Conservation (phyloP, 2,888 invertebrate species). For the Papilio elwesi region DNA sequence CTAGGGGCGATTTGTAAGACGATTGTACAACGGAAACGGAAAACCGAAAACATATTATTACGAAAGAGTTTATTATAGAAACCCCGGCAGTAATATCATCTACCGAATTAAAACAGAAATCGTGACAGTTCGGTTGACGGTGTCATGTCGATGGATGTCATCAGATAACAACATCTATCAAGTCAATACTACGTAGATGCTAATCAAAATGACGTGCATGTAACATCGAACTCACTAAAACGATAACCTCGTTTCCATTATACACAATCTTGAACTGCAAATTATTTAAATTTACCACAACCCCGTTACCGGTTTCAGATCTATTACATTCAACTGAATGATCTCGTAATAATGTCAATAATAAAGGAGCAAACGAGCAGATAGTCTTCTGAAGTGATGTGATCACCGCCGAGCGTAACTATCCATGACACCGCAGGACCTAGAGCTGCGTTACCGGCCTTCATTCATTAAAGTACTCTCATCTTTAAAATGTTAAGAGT, state of each 20-base stretch:
- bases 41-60: too few species aligned
- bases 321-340: neutral
- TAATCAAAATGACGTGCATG: slow-evolving; percentile 25
- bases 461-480: too few species aligned
- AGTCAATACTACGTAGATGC: slow-evolving; percentile 22
- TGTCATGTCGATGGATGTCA: neutral
- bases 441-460: too few species aligned
- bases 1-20: too few species aligned
- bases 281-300: slow-evolving; percentile 11
- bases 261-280: neutral
- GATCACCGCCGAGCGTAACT: too few species aligned
- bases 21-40: too few species aligned
- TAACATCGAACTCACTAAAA: slow-evolving; percentile 8
- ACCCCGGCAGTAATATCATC: neutral
- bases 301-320: neutral
- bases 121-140: slow-evolving; percentile 8
- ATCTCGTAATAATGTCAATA: neutral
- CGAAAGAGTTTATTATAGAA: neutral
- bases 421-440: too few species aligned
- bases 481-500: too few species aligned
- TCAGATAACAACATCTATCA: slow-evolving; percentile 13
- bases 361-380: too few species aligned
- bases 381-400: too few species aligned
- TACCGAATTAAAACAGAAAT: neutral
- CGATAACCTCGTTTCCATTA: slow-evolving; percentile 14